Evolutionary conservation across 2,797 vertebrate species (phyloP), one percentile per base, ranked within the genome.

Genomic region (Sternotherus odoratus): DNA sequence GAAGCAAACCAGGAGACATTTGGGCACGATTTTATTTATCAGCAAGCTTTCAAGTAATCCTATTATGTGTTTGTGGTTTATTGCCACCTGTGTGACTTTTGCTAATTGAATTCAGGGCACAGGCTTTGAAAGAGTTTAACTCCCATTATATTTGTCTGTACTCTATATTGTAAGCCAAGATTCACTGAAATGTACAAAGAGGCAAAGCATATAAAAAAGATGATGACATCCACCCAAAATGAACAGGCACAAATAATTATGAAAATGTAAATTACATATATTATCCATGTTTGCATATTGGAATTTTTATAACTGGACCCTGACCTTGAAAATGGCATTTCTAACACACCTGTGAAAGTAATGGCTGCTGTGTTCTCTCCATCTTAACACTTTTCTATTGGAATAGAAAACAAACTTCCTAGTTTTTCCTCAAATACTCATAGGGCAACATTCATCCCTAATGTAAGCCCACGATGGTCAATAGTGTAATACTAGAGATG

Each of bases 111-210:
- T 96, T 94, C 86, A 82, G 77, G 78, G 43, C 56, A 89, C 1
- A 85, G 81, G 53, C 69, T 91, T 93, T 79, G 79, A 85, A 30
- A 94, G 84, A 85, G 75, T 94, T 93, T 86, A 80, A 85, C 91
- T 95, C 75, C 75, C 50, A 81, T 96, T 94, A 85, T 51, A 48
- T 13, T 87, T 95, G 82, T 92, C 90, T 90, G 83, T 5, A 21
- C 83, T 93, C 82, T 83, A 69, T 90, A 85, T 12, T 90, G 66
- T 39, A 72, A 56, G 72, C 83, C 79, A 94, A 93, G 90, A 93
- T 94, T 91, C 90, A 93, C 86, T 93, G 95, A 96, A 96, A 97
- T 77, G 56, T 91, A 89, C 83, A 81, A 94, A 92, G 94, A 85
- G 79, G 24, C 36, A 92, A 78, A 60, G 63, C 17, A 19, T 49